A percentile compares a stretch with the other conserved stretches of the same genome.
phyloP scores from a whole-genome alignment of 2,113 vertebrate species.

The Diadophis punctatus region DNA sequence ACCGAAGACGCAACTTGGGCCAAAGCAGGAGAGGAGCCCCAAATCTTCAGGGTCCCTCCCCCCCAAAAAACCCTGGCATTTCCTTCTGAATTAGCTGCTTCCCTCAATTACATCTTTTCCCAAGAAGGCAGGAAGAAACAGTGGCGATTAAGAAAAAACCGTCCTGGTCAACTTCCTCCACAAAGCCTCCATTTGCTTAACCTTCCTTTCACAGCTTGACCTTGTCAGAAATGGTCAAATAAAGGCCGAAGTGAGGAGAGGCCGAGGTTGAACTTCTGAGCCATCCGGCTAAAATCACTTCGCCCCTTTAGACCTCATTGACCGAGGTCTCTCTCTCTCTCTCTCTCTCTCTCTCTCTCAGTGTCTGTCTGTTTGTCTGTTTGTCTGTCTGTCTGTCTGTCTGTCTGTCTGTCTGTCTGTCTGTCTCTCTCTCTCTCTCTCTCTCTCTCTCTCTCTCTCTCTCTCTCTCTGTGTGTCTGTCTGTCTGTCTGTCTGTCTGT shows the following conservation, averaged over 20 bases:
- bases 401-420: too few relatives aligned
- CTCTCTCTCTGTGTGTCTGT: too few relatives aligned
- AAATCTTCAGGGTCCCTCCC: rapidly evolving
- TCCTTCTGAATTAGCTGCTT: not conserved
- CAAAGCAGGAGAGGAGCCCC: not conserved
- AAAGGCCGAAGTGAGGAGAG: constrained; percentile 55
- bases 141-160: constrained; percentile 56
- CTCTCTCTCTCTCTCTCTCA: too few relatives aligned
- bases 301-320: not conserved
- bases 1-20: not conserved
- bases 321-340: too few relatives aligned
- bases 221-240: constrained; percentile 78
- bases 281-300: not conserved
- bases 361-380: too few relatives aligned
- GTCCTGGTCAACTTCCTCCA: constrained; percentile 62
- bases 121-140: constrained; percentile 44
- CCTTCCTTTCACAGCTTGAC: constrained; percentile 89
- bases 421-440: too few relatives aligned
- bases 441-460: too few relatives aligned
- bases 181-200: constrained; percentile 86
- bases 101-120: constrained; percentile 44
- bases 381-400: too few relatives aligned
- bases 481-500: too few relatives aligned
- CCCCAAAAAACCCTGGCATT: not conserved
- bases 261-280: constrained; percentile 6